Percentiles rank a stretch among this genome's conserved stretches.
These are phyloP conservation scores for Melanchra persicariae DNA, from an alignment of 2,888 invertebrate genomes.

Conservation along the genomic window DNA sequence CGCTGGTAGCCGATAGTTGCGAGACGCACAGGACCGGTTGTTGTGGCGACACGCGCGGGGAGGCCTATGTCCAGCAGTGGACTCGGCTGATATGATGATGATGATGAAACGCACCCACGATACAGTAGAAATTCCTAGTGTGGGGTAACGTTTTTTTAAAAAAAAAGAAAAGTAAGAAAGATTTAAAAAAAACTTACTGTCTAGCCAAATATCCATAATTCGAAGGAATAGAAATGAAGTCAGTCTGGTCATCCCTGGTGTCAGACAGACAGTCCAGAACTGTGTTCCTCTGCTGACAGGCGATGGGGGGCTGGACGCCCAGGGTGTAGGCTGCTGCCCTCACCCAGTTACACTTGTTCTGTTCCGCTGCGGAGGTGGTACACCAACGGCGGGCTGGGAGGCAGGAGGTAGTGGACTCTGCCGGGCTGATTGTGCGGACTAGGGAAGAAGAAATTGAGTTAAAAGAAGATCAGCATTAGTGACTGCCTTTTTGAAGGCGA, in stretches of 20 bases:
- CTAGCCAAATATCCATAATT: conserved; percentile 92
- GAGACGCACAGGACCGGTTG: too few species aligned
- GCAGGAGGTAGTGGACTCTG: conserved; percentile 76
- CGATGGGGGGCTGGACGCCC: conserved; percentile 91
- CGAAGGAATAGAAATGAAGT: conserved; percentile 91
- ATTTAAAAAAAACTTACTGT: conserved; percentile 87
- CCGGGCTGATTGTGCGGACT: conserved; percentile 78
- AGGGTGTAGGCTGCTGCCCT: conserved; percentile 88
- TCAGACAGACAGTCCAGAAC: conserved; percentile 90
- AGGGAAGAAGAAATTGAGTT: conserved; percentile 34
- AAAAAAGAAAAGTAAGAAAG: too few species aligned
- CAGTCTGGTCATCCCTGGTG: conserved; percentile 87
- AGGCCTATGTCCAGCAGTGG: too few species aligned
- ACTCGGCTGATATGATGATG: too few species aligned
- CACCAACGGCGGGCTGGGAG: conserved; percentile 91
- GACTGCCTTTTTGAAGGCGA: too few species aligned
- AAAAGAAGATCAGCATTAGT: too few species aligned
- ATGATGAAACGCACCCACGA: too few species aligned
- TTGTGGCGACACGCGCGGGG: too few species aligned
- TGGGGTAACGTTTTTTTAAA: too few species aligned
- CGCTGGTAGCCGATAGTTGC: too few species aligned
- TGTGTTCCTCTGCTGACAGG: conserved; percentile 85
- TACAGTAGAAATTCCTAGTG: too few species aligned
- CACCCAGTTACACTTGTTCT: conserved; percentile 91
- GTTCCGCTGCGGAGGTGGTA: conserved; percentile 88